phyloP scores from a whole-genome alignment of 2,113 vertebrate species.

The Dromas ardeola region DNA sequence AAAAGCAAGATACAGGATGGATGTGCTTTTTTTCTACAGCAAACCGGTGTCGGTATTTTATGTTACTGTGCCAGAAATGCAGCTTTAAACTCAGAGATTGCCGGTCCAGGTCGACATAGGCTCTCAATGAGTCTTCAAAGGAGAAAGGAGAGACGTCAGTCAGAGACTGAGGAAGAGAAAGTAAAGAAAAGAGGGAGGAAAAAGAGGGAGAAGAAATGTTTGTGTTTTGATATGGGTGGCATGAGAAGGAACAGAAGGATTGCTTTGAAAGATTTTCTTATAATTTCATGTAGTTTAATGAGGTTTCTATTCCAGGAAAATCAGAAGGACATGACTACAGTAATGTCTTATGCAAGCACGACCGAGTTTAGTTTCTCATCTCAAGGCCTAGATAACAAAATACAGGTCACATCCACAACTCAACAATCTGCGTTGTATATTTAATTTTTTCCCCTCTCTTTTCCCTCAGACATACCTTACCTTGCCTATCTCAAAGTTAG shows the following conservation, averaged over 20 bases:
- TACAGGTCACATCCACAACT: background rate
- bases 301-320: background rate
- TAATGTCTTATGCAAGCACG: background rate
- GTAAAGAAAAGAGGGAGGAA: background rate
- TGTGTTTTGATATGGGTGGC: background rate
- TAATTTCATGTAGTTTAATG: background rate
- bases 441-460: background rate
- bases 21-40: background rate
- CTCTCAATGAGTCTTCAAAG: constrained; percentile 25
- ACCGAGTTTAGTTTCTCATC: background rate
- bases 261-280: background rate
- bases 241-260: constrained; percentile 12
- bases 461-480: background rate
- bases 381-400: background rate
- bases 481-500: background rate
- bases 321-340: background rate
- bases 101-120: background rate
- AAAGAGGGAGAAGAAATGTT: background rate
- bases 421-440: background rate
- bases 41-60: background rate
- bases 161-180: constrained; percentile 56
- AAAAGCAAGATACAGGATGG: background rate
- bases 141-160: constrained; percentile 7
- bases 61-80: constrained; percentile 41
- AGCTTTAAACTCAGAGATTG: constrained; percentile 31